phyloP scores from a whole-genome alignment of 92 coral and sea anemone species.

The Umimayanthus kanabou region DNA sequence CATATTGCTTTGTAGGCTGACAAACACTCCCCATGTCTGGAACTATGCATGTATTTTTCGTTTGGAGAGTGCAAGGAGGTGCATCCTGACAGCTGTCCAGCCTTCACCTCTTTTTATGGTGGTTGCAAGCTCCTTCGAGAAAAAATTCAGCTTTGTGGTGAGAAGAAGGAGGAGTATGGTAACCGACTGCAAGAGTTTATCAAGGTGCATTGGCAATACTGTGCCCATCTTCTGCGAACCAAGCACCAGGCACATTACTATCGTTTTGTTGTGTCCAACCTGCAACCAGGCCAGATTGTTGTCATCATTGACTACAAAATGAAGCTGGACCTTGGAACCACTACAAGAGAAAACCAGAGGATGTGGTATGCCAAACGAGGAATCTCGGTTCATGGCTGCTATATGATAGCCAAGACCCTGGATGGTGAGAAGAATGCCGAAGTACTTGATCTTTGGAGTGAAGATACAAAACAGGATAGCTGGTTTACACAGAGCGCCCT shows the following conservation, averaged over 20 bases:
- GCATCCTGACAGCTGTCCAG: conserved; percentile 40
- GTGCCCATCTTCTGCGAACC: conserved; percentile 11
- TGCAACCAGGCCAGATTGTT: conserved; percentile 1
- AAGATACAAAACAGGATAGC: conserved; percentile 27
- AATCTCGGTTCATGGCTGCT: conserved; percentile 4
- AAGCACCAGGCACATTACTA: conserved; percentile 24
- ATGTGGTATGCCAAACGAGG: conserved; percentile 12
- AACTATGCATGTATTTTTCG: not conserved
- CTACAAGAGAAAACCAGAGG: conserved; percentile 24
- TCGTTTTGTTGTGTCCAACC: not conserved
- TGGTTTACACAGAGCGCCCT: conserved; percentile 30
- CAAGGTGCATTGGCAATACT: conserved; percentile 13
- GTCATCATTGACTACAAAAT: conserved; percentile 23
- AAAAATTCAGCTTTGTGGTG: not conserved
- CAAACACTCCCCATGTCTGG: conserved; percentile 15
- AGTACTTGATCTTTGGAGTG: conserved; percentile 21
- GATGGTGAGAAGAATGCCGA: conserved; percentile 19
- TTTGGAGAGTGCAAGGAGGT: conserved; percentile 44
- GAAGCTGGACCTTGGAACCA: not conserved
- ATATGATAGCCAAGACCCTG: not conserved
- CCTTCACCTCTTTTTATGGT: conserved; percentile 30
- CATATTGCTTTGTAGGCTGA: conserved; percentile 17
- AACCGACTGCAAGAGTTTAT: not conserved
- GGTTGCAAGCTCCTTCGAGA: not conserved
- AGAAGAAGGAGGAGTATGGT: not conserved